Percentiles rank a stretch among this genome's conserved stretches.
Evolutionary conservation across 2,888 invertebrate genomes (phyloP).

Genomic region (Lithophane socia): DNA sequence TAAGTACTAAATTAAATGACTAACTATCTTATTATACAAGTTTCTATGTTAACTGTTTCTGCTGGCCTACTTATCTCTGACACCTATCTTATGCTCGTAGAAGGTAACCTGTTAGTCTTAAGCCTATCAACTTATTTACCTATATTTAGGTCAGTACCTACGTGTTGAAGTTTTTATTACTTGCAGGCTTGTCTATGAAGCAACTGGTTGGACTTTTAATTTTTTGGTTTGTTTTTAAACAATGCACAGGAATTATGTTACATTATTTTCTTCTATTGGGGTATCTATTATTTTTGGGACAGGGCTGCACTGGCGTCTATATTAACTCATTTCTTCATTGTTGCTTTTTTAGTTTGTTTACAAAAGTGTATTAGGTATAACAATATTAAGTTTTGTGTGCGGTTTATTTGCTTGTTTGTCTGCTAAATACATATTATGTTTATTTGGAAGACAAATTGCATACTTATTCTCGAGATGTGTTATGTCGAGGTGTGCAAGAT

Average conservation of each 20-base stretch:
- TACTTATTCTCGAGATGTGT: no score
- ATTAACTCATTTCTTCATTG: neutral
- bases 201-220: neutral
- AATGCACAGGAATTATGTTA: neutral
- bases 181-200: neutral
- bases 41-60: neutral
- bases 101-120: neutral
- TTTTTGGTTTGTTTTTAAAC: neutral
- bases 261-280: neutral
- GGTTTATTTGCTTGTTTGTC: neutral
- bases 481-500: no score
- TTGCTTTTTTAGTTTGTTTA: constrained; percentile 3
- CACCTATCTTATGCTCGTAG: neutral
- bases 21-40: no score
- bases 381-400: neutral
- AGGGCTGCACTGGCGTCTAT: neutral
- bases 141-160: neutral
- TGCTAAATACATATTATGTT: neutral
- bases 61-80: neutral
- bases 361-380: neutral
- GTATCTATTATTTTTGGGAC: neutral
- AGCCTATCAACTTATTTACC: neutral
- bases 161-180: neutral
- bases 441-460: neutral
- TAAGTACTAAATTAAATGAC: no score